These are phyloP conservation scores for Speoplatyrhinus poulsoni DNA, from an alignment of 2,113 vertebrate genomes.

Conservation along the genomic window DNA sequence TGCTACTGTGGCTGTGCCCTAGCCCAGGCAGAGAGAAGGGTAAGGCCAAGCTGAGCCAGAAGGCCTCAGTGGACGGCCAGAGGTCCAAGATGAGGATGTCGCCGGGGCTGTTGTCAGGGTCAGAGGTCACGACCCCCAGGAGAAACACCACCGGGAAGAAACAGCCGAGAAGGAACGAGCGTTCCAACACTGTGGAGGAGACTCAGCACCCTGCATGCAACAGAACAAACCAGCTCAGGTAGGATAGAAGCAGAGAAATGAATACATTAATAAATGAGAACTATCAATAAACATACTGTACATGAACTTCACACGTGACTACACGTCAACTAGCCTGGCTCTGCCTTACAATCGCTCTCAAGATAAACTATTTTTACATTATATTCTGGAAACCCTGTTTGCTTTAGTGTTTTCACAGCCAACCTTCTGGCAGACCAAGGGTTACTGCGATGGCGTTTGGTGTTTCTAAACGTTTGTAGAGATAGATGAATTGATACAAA, in stretches of 20 bases:
- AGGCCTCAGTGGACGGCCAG: conserved; percentile 85
- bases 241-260: neutral
- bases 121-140: conserved; percentile 79
- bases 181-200: conserved; percentile 84
- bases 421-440: too few relatives aligned
- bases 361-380: too few relatives aligned
- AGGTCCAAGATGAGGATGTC: conserved; percentile 86
- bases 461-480: too few relatives aligned
- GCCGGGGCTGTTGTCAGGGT: conserved; percentile 74
- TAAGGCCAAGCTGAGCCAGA: conserved; percentile 86
- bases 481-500: too few relatives aligned
- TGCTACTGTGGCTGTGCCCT: conserved; percentile 35
- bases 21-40: conserved; percentile 87
- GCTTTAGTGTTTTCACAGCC: too few relatives aligned
- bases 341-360: too few relatives aligned
- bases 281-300: neutral
- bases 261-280: too few relatives aligned
- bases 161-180: conserved; percentile 88
- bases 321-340: too few relatives aligned
- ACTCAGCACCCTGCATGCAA: conserved; percentile 63
- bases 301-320: too few relatives aligned
- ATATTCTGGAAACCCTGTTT: too few relatives aligned
- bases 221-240: conserved; percentile 65
- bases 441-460: too few relatives aligned
- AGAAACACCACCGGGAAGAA: conserved; percentile 88